phyloP scores from a whole-genome alignment of 2,888 invertebrate species.

The Cremastobaeus sp. region DNA sequence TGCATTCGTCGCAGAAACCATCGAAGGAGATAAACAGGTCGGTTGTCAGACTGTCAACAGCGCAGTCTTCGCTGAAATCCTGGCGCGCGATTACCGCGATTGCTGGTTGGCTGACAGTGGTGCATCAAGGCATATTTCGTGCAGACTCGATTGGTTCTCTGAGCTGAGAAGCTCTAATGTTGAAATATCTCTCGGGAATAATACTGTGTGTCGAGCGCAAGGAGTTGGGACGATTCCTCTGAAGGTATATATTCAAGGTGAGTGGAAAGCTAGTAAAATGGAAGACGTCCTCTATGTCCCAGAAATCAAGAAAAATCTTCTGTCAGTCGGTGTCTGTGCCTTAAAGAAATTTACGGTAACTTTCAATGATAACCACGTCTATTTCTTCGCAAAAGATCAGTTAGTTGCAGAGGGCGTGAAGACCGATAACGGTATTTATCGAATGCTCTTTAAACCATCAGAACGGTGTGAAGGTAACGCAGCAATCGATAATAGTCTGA shows the following conservation, averaged over 20 bases:
- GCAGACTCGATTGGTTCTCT: conserved; percentile 60
- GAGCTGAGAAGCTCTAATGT: conserved; percentile 16
- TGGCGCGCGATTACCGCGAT: conserved; percentile 31
- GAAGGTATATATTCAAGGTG: background rate
- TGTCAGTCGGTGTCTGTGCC: background rate
- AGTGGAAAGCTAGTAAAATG: background rate
- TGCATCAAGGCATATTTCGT: conserved; percentile 36
- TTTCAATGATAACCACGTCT: no score
- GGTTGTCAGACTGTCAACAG: no score
- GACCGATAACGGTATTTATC: conserved; percentile 28
- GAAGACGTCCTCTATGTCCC: background rate
- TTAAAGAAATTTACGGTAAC: no score
- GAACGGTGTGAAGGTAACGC: no score
- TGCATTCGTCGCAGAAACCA: no score
- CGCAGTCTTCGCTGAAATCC: no score
- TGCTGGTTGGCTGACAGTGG: conserved; percentile 63
- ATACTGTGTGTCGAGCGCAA: background rate
- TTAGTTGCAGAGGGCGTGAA: conserved; percentile 10
- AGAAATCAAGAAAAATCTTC: background rate
- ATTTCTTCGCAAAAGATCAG: no score
- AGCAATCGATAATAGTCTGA: no score
- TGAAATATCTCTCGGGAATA: background rate
- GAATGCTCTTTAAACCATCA: background rate
- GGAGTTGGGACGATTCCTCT: background rate
- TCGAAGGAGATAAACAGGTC: no score